Base-by-base conservation (phyloP, 2,888 invertebrate genomes). In the Trachelus troglodyta region DNA sequence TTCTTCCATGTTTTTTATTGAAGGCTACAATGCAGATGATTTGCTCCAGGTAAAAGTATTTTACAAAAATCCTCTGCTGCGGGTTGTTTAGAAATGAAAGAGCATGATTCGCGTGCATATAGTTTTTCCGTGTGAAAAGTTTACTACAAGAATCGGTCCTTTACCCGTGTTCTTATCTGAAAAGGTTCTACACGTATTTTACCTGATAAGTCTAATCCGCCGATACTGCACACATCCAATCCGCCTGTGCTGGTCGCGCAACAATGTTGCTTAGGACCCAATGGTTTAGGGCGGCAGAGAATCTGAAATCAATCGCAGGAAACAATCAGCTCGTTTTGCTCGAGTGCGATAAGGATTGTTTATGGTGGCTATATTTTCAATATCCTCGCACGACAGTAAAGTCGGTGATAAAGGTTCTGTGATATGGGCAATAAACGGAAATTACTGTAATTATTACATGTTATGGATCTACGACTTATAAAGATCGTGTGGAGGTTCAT, bases 141-240 rank as follows among this genome's bases (percentile, higher is more conserved):
- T 40, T 15, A 12, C 40, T 40, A 15, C 1, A 15, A 23, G 9
- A 6, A 31, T 30, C 69, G 23, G 33, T n/a, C n/a, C n/a, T 74
- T 74, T 74, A n/a, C n/a, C n/a, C 33, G 4, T 75, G n/a, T 75
- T 69, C 12, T 31, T 71, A 33, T 71, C 15, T n/a, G 15, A 34
- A 33, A 33, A 33, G 23, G 71, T 33, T 15, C 31, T 40, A 40
- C 4, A 4, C 31, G 9, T n/a, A n/a, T 73, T 75, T 75, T 83
- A 91, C 91, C 91, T 87, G 91, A 90, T 85, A 91, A 86, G 81
- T 91, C 91, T 79, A 90, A 83, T 78, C 91, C 91, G 34, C 86
- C 89, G 81, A 91, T 89, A 76, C 90, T 91, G 82, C 90, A 90
- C 73, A 91, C 87, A 79, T 91, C 91, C 68, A 91, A 81, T 56